Evolutionary conservation across 2,888 invertebrate genomes (phyloP), one percentile per base, ranked within the genome.

Genomic region (Mythimna vitellina): DNA sequence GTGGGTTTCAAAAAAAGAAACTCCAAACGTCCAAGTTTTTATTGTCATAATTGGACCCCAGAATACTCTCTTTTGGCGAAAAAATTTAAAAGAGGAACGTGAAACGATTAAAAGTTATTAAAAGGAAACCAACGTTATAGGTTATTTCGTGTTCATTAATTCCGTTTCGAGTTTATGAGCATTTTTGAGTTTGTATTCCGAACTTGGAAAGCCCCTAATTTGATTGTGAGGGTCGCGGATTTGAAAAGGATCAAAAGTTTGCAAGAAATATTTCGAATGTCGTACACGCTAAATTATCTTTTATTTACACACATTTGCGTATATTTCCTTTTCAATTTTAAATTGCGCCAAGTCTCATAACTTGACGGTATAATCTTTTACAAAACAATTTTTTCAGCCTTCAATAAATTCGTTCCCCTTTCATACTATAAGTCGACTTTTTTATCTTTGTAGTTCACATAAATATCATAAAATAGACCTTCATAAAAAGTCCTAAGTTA

Each of bases 141-240:
- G 58, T 69, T 62, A 71, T 73, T 75, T 72, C 51, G 61, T 68
- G 60, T 75, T 73, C 82, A 72, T 83, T 80, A 78, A 83, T 76
- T 84, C 64, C 10, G 60, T 77, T 81, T 75, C 25, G 71, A 70
- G 60, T 70, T 76, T 63, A 61, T 65, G 60, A 81, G 64, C 57
- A 67, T 81, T 77, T 78, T 66, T 64, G 51, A 66, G 54, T 66
- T 70, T 65, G 25, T 62, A 29, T 64, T 64, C 25, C 29, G 1
- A 61, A 66, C 60, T 81, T 42, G 4, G 53, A 7, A 56, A 32
- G 8, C 29, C 25, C 14, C 29, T 78, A 51, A 78, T 76, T 81
- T 70, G 63, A 64, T 66, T 81, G 38, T 61, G 42, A 60, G 29
- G 51, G 46, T 22, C 63, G 65, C 25, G 70, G 35, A 70, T 57